Evolutionary conservation across 1,140 invertebrate genomes (phyloP), one percentile per base, ranked within the genome.

Genomic region (Phymorhynchus buccinoides): DNA sequence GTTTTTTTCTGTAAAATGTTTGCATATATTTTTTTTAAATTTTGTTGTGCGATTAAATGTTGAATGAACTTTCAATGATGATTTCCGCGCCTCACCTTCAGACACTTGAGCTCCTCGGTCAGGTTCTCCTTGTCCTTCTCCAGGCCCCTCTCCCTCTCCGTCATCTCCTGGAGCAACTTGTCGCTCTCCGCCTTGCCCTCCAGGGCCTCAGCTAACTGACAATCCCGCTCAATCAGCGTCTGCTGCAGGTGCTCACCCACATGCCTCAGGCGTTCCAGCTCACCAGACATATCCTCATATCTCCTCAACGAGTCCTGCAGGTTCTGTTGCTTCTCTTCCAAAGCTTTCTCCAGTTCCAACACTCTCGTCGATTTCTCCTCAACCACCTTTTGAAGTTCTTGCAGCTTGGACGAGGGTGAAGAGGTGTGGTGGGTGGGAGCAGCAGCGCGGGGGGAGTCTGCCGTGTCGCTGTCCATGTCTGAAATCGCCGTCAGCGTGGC

Each of bases 401-500:
- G 56, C 12, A 85, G 77, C 30, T 66, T 88, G 2, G 85, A 41
- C 27, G 52, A 83, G 12, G 83, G 79, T 22, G 77, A 44, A 1
- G 83, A 73, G 42, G 56, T 9, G 27, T 16, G 6, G 48, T 39
- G 30, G 12, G 30, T 42, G 18, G 16, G 22, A 48, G 52, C 18
- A 9, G 71, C 80, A 30, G 83, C 84, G 68, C 81, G 66, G 37
- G 81, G 41, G 9, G 81, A 83, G 66, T 66, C 56, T 1, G 81
- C 66, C 3, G 66, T 42, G 66, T 83, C 81, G 22, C 62, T 68
- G 37, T 90, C 89, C 42, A 84, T 84, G 75, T 88, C 87, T 48
- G 87, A 89, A 12, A 89, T 87, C 0, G 82, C 87, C 30, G 89
- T 90, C 30, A 88, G 41, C 27, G 75, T 85, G 22, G 86, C 86